Evolutionary conservation across 2,888 invertebrate genomes (phyloP).

Genomic region (Neoascia interrupta): DNA sequence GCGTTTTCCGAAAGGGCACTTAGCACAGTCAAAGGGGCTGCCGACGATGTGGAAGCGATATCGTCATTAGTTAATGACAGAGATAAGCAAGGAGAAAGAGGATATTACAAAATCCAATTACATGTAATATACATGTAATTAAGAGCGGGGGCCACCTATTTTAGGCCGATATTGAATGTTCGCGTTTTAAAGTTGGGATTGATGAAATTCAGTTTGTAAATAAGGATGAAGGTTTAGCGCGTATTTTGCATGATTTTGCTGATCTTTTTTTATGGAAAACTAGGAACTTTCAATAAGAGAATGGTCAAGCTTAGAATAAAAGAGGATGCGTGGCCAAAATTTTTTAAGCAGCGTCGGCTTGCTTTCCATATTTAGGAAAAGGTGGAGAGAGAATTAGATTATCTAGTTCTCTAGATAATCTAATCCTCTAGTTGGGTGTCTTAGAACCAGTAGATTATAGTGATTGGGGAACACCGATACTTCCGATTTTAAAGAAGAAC

Average conservation of each 20-base stretch:
- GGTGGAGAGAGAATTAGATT: constrained; percentile 11
- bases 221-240: neutral
- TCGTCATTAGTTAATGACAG: too few species aligned
- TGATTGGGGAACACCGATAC: constrained; percentile 74
- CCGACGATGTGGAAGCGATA: too few species aligned
- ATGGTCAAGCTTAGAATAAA: neutral
- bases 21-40: too few species aligned
- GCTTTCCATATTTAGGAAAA: constrained; percentile 10
- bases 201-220: neutral
- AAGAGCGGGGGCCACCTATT: constrained; percentile 26
- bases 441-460: constrained; percentile 5
- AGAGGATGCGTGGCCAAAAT: neutral
- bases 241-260: neutral
- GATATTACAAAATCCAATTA: too few species aligned
- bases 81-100: too few species aligned
- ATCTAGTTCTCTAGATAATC: too few species aligned
- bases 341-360: neutral
- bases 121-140: constrained; percentile 3
- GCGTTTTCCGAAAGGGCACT: too few species aligned
- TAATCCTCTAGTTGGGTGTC: neutral
- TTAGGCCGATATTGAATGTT: constrained; percentile 14
- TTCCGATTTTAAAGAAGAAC: too few species aligned
- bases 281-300: constrained; percentile 5
- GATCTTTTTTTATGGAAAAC: constrained; percentile 3
- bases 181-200: neutral